Evolutionary conservation across 2,888 invertebrate genomes (phyloP), one percentile per base, ranked within the genome.

Genomic region (Bombylius major): DNA sequence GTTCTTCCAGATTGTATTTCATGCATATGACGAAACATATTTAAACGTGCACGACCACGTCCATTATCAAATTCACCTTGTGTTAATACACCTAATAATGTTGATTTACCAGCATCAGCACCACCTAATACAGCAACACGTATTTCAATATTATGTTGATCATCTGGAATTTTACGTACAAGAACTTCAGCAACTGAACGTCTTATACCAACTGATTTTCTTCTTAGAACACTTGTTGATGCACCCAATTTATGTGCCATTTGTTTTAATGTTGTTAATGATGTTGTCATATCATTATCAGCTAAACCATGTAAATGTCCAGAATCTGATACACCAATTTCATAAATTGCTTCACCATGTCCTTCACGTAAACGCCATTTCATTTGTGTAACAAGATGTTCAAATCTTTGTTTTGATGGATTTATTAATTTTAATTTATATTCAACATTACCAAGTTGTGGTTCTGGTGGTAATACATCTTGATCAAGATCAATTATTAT

Each of bases 361-460:
- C 99, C 94, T 73, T 95, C 94, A 0, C 92, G 83, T 11, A 99
- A 79, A 0, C 99, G 82, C 98, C 98, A 99, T 77, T 99, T 99
- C 82, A 99, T 83, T 84, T 99, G 99, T 0, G 98, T 99, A 31
- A 98, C 94, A 39, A 99, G 78, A 75, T 98, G 98, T 72, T 99
- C 94, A 67, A 95, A 87, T 58, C 98, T 80, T 64, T 88, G 86
- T 69, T 88, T 87, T 32, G 94, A 89, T 0, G 96, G 92, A 71
- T 89, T 89, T 8, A 97, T 88, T 56, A 99, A 78, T 68, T 97
- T 95, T 57, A 98, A 74, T 76, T 98, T 97, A 73, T 97, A 97
- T 75, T 97, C 97, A 39, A 97, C 84, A 71, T 97, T 97, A 9
- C 97, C 97, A 66, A 92, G 83, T 69, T 95, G 87, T 0, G 94